Conservation (phyloP, 37 sponge, comb jelly and placozoan species). For the Mnemiopsis leidyi region DNA sequence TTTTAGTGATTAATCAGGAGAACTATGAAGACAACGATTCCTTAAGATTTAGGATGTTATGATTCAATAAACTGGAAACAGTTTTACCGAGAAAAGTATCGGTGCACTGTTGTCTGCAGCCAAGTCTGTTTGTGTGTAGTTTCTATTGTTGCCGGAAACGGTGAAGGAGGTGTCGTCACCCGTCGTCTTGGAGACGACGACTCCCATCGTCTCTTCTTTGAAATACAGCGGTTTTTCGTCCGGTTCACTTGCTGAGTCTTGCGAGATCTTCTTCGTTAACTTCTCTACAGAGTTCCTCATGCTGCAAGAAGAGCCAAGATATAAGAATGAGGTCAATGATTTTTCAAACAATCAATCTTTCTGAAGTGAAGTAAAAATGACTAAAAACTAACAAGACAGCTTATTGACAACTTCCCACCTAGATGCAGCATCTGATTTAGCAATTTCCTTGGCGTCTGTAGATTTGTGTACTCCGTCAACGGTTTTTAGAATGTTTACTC, state of each 20-base stretch:
- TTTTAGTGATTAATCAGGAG: too few relatives aligned
- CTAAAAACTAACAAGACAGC: too few relatives aligned
- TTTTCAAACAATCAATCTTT: too few relatives aligned
- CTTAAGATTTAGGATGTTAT: too few relatives aligned
- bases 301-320: too few relatives aligned
- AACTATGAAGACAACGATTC: too few relatives aligned
- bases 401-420: too few relatives aligned
- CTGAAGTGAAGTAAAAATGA: too few relatives aligned
- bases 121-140: neutral
- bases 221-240: neutral
- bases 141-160: neutral
- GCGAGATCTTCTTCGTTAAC: neutral
- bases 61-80: too few relatives aligned
- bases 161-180: neutral
- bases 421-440: neutral
- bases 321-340: too few relatives aligned
- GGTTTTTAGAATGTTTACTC: neutral
- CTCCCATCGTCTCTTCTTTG: neutral
- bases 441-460: neutral
- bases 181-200: neutral
- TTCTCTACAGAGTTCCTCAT: slow-evolving; percentile 29
- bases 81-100: neutral
- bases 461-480: neutral
- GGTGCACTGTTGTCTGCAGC: neutral
- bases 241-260: neutral